phyloP scores from a whole-genome alignment of 53 echinoderm and acorn worm species.

The Temnopleurus reevesii region DNA sequence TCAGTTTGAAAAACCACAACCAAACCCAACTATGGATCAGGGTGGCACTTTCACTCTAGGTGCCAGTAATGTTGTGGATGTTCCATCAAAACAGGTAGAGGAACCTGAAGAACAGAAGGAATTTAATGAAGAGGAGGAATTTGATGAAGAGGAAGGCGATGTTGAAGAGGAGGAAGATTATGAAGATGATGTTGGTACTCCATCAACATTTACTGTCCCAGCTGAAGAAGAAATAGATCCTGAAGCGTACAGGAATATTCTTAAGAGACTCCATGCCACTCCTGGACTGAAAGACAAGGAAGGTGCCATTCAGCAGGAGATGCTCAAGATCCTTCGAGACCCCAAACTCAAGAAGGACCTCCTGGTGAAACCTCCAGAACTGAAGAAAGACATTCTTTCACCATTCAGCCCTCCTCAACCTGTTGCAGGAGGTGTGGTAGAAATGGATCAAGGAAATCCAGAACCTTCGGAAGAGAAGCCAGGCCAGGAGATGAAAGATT shows the following conservation, averaged over 20 bases:
- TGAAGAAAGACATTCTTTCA: conserved; percentile 26
- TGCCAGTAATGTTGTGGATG: conserved; percentile 31
- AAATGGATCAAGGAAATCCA: conserved; percentile 21
- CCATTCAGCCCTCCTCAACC: background rate
- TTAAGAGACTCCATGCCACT: conserved; percentile 37
- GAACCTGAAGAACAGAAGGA: conserved; percentile 44
- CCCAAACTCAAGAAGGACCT: conserved; percentile 46
- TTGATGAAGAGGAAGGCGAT: conserved; percentile 46
- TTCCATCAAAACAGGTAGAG: no score
- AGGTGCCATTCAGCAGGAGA: conserved; percentile 54
- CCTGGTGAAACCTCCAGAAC: conserved; percentile 11
- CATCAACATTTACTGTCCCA: background rate
- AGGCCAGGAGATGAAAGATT: background rate
- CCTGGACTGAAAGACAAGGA: conserved; percentile 39
- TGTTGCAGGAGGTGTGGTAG: background rate
- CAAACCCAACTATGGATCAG: background rate
- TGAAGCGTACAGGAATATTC: conserved; percentile 46
- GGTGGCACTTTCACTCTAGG: background rate
- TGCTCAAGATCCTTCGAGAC: conserved; percentile 50
- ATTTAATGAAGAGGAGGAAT: conserved; percentile 46
- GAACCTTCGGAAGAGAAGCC: background rate
- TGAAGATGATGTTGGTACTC: conserved; percentile 37
- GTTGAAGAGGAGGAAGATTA: conserved; percentile 43
- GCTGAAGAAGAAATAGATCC: conserved; percentile 53
- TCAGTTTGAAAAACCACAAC: background rate